Conservation (phyloP, 2,113 vertebrate genomes). For the Diadophis punctatus region DNA sequence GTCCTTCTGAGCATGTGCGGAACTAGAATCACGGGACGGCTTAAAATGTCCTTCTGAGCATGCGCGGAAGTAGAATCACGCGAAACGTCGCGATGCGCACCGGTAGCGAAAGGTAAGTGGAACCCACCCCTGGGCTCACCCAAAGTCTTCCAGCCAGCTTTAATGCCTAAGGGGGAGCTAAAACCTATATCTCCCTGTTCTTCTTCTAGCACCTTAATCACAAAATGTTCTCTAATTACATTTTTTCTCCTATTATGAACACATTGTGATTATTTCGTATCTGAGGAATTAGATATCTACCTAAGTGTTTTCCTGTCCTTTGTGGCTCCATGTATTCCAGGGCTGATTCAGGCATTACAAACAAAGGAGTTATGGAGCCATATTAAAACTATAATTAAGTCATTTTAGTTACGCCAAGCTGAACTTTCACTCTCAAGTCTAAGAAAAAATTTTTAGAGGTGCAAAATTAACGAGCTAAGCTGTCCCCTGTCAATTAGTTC, state of each 20-base stretch:
- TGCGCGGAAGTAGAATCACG: too few species aligned
- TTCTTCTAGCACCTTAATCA: neutral
- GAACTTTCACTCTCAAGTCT: neutral
- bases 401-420: neutral
- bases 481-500: neutral
- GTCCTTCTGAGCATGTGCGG: too few species aligned
- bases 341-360: neutral
- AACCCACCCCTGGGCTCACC: too few species aligned
- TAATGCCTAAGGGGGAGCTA: neutral
- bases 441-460: neutral
- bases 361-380: neutral
- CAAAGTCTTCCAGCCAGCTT: neutral
- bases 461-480: neutral
- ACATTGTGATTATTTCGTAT: neutral
- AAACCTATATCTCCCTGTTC: neutral
- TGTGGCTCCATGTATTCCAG: neutral
- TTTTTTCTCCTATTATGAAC: neutral
- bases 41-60: too few species aligned
- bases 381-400: neutral
- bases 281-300: neutral
- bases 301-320: neutral
- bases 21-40: too few species aligned
- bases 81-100: too few species aligned
- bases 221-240: neutral
- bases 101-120: too few species aligned